Percentiles rank a stretch among this genome's conserved stretches.
phyloP scores from a whole-genome alignment of 2,888 invertebrate genomes.

The Pterostichus madidus region DNA sequence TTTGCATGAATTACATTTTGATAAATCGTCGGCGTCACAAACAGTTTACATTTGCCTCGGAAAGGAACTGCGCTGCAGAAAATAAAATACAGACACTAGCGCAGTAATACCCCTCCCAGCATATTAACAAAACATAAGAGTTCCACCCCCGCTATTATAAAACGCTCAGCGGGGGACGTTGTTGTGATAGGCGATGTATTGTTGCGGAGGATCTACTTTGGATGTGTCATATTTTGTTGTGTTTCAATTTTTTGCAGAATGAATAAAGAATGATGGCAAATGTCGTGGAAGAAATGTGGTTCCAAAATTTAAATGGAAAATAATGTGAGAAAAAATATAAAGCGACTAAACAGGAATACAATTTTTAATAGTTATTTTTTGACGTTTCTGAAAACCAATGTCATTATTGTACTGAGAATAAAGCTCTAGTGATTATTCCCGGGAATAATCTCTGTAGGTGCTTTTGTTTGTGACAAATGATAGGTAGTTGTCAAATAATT shows the following conservation, averaged over 20 bases:
- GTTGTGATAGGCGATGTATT: not conserved
- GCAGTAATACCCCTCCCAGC: not conserved
- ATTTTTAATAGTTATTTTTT: too few relatives aligned
- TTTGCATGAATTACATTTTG: slow-evolving; percentile 64
- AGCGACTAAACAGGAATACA: not conserved
- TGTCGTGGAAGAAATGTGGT: not conserved
- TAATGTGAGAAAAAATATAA: too few relatives aligned
- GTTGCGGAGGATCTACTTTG: not conserved
- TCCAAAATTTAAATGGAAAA: not conserved
- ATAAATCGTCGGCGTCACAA: slow-evolving; percentile 58
- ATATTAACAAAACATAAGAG: slow-evolving; percentile 1
- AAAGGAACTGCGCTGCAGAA: not conserved
- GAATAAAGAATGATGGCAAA: slow-evolving; percentile 1
- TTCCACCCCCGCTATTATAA: slow-evolving; percentile 2
- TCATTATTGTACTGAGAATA: too few relatives aligned
- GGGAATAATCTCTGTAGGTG: too few relatives aligned
- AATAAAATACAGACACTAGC: slow-evolving; percentile 23
- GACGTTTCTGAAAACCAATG: too few relatives aligned
- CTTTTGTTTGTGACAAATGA: too few relatives aligned
- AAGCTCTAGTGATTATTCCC: too few relatives aligned
- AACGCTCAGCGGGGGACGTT: not conserved
- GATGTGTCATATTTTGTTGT: not conserved
- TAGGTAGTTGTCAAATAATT: too few relatives aligned
- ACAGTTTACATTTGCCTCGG: slow-evolving; percentile 34
- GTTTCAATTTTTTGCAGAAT: slow-evolving; percentile 7